These are phyloP conservation scores for Phalacrocorax aristotelis DNA, from an alignment of 2,113 vertebrate species.

Conservation along the genomic window DNA sequence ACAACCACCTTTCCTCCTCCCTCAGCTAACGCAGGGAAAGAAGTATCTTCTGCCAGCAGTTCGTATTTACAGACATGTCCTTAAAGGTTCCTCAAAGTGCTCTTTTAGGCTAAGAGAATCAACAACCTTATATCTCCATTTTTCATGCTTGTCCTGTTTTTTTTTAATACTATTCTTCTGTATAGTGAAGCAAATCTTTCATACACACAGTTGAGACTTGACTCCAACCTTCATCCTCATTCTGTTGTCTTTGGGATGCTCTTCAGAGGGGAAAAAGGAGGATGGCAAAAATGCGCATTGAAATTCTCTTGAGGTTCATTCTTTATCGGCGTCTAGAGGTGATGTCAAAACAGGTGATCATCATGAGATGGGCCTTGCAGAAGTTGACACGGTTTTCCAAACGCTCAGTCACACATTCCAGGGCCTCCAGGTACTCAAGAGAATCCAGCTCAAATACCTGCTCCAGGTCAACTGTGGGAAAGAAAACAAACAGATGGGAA, in stretches of 20 bases:
- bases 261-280: slow-evolving; percentile 51
- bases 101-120: slow-evolving; percentile 76
- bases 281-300: neutral
- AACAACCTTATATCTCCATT: slow-evolving; percentile 52
- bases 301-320: slow-evolving; percentile 26
- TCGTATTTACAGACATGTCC: slow-evolving; percentile 76
- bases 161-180: slow-evolving; percentile 11
- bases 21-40: slow-evolving; percentile 38
- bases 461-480: slow-evolving; percentile 87
- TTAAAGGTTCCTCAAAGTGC: slow-evolving; percentile 84
- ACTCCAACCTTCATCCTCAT: slow-evolving; percentile 77
- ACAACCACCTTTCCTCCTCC: slow-evolving; percentile 43
- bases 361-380: slow-evolving; percentile 99
- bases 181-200: slow-evolving; percentile 42
- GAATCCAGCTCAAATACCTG: slow-evolving; percentile 93
- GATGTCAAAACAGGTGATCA: slow-evolving; percentile 98
- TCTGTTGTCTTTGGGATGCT: slow-evolving; percentile 70
- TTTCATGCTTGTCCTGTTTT: slow-evolving; percentile 20
- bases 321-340: slow-evolving; percentile 88
- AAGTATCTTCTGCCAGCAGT: slow-evolving; percentile 68
- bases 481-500: neutral
- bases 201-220: slow-evolving; percentile 68
- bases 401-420: slow-evolving; percentile 91
- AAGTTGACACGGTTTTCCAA: slow-evolving; percentile 96
- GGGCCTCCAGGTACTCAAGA: slow-evolving; percentile 92